phyloP scores from a whole-genome alignment of 2,113 vertebrate genomes.

The Oxygymnocypris stewartii region DNA sequence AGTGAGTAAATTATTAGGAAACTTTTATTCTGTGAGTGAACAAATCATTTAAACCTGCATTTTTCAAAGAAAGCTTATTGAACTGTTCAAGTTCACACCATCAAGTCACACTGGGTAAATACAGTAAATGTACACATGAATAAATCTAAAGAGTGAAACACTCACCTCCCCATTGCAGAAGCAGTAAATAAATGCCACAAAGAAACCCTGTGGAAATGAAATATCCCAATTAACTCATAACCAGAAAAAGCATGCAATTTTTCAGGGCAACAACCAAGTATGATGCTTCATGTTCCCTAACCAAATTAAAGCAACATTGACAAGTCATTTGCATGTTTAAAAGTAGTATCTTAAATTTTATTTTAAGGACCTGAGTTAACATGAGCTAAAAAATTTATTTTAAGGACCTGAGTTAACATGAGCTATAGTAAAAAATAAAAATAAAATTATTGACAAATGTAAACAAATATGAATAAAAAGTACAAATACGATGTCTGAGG shows the following conservation, averaged over 20 bases:
- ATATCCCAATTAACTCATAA: background rate
- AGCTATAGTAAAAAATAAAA: no score
- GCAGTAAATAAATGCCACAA: conserved; percentile 85
- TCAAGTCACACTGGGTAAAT: background rate
- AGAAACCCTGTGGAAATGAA: conserved; percentile 73
- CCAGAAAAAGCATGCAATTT: background rate
- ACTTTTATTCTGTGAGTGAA: background rate
- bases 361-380: no score
- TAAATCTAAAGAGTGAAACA: background rate
- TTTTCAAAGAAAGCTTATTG: background rate
- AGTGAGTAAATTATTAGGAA: background rate
- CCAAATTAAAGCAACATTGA: background rate
- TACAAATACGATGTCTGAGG: no score
- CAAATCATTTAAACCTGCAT: background rate
- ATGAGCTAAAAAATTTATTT: no score
- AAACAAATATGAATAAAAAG: background rate
- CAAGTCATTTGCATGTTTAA: background rate
- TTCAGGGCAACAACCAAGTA: background rate
- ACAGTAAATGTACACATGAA: background rate
- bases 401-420: no score
- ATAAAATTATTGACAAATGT: background rate
- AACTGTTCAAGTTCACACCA: background rate
- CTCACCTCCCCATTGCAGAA: conserved; percentile 85
- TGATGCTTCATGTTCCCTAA: background rate
- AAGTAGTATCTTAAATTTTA: no score